Evolutionary conservation across 1,140 invertebrate genomes (phyloP), one percentile per base, ranked within the genome.

Genomic region (Tribolium madens): DNA sequence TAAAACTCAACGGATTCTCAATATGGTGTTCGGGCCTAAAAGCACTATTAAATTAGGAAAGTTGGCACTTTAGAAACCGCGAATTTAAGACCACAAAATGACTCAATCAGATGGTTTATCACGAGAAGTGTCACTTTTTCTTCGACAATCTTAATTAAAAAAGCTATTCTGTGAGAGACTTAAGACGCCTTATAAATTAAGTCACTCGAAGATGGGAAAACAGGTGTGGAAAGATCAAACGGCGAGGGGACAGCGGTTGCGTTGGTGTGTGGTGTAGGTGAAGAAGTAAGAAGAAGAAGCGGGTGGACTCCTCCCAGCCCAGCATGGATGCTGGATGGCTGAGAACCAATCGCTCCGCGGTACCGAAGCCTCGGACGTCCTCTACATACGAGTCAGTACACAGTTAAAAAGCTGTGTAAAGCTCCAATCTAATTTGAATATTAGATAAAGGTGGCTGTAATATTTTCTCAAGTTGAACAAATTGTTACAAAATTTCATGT

Each of bases 301-400:
- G 21, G 72, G 52, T 47, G 57, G 70, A 80, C 84, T 85, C 84
- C 84, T 84, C 84, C 84, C 84, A 83, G 80, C 84, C 52, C 84
- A 85, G 84, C 84, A 85, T 85, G 84, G 84, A 85, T 85, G 84
- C 84, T 85, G 84, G 69, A 80, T 70, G 57, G 77, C 52, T 75
- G 77, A 79, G 80, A 81, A 83, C 84, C 84, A 85, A 85, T 85
- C 77, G 81, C 77, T 78, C 73, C n/a, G 53, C 70, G 70, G 52
- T 76, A 70, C 46, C 53, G 26, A 15, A 31, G 69, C 50, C 47
- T 76, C 57, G 76, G 57, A 21, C 57, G 57, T 64, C 57, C 57
- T 64, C 57, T 26, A 26, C 21, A 26, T 26, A 26, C 21, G 21
- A 26, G 6, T 5, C 3, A 5, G 21, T 26, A 26, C 21, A 26